Evolutionary conservation across 1,140 invertebrate species (phyloP), one percentile per base, ranked within the genome.

Genomic region (Mycetomoellerius zeteki): DNA sequence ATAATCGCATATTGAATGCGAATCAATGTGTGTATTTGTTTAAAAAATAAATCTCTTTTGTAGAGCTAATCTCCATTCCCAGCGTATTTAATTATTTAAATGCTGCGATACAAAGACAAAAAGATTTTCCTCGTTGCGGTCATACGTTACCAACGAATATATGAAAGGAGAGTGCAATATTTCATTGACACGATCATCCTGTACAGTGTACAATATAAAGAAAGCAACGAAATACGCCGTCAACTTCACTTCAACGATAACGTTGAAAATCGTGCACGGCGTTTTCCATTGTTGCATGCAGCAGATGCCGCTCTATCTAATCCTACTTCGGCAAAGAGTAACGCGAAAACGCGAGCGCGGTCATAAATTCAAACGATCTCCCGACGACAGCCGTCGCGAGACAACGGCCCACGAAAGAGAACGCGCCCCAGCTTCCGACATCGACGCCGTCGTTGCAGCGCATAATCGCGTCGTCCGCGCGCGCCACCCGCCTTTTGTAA

Each of bases 401-500:
- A 69, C 37, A 19, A 5, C 6, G 33, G 24, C 43, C 50, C 37
- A 19, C 60, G 60, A 78, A 78, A 78, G 76, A 78, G 76, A 78
- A n/a, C 64, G 21, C 65, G 62, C 43, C 10, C 65, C 65, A 50
- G 58, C 60, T 47, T 54, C 47, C 77, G 47, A 80, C 77, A 67
- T 84, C 80, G 80, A 47, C 76, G 82, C 27, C 82, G 72, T 50
- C 24, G 85, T n/a, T 8, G 14, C 14, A 16, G 37, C 60, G 86
- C 81, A 84, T 77, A 88, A 88, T 90, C 89, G 85, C 47, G 37
- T 77, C 52, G 78, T 67, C 58, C 80, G 43, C 72, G 82, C 52
- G 80, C 72, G 69, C 58, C 67, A 71, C 58, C 3, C 92, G 84
- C 87, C 91, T 93, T 93, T 93, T 93, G 92, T 90, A 93, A 92